Evolutionary conservation across 2,113 vertebrate genomes (phyloP).

Genomic region (Varanus komodoensis): DNA sequence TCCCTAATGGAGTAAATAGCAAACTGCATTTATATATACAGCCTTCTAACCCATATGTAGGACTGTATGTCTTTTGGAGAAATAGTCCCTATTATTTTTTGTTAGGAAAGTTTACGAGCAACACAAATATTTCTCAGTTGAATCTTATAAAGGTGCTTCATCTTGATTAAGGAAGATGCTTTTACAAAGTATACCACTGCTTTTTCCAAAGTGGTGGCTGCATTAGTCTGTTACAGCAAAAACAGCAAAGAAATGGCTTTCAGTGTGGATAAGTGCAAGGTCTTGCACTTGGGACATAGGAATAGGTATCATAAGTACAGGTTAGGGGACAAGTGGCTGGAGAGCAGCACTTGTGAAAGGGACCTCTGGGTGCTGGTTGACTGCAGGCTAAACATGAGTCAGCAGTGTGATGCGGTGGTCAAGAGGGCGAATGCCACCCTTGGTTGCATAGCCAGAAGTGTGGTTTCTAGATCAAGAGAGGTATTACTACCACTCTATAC

Average conservation of each 20-base stretch:
- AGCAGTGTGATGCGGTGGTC: too few relatives aligned
- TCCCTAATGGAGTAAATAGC: not conserved
- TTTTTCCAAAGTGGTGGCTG: not conserved
- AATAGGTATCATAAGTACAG: too few relatives aligned
- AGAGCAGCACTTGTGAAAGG: too few relatives aligned
- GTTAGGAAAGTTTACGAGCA: not conserved
- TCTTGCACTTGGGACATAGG: too few relatives aligned
- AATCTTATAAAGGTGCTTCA: not conserved
- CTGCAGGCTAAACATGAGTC: too few relatives aligned
- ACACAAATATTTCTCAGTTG: not conserved
- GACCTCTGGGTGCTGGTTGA: too few relatives aligned
- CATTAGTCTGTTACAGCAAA: not conserved
- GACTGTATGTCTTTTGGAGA: not conserved
- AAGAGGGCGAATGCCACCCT: too few relatives aligned
- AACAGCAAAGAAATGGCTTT: not conserved
- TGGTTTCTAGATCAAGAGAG: too few relatives aligned
- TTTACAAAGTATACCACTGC: slow-evolving; percentile 39
- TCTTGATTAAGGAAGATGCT: slow-evolving; percentile 50
- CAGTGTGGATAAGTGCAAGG: too few relatives aligned
- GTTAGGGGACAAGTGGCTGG: too few relatives aligned
- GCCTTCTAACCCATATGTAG: not conserved
- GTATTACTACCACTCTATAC: too few relatives aligned
- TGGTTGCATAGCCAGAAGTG: too few relatives aligned
- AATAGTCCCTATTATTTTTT: not conserved
- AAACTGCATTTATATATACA: not conserved